Base-by-base conservation (phyloP, 1,140 invertebrate species). In the Varroa destructor region DNA sequence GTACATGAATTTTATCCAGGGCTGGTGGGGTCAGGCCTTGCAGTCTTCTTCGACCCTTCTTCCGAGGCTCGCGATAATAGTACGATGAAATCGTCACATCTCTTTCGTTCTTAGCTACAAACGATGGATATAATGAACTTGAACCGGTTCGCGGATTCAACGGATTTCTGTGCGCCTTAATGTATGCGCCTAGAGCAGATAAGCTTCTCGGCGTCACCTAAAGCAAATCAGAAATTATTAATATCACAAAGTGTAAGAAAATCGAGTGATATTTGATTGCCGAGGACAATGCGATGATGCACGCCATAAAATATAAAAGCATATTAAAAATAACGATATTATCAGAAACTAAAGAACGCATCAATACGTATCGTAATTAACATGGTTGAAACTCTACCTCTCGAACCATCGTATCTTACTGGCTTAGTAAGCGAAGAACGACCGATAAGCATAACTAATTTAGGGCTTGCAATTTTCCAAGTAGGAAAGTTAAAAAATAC, bases 161-260 rank as follows among this genome's bases (percentile, higher is more conserved):
- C 36, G 67, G 71, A 71, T 43, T 74, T 56, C 56, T 55, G 61
- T 67, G 61, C 2, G 61, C 61, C 40, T 67, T 67, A 37, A 67
- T 55, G 72, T 78, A 79, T 74, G 80, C 84, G 70, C 85, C 86
- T 14, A 91, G 79, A n/a, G 88, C 88, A 5, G 88, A 89, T 2
- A 92, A 76, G 10, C 88, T 87, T 73, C 88, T 79, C 0, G 91
- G 90, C 6, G 90, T 93, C 1, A 77, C 74, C 58, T 81, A 78
- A 55, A 58, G 40, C 3, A 42, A 42, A 58, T n/a, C 10, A 12
- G 10, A 58, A 40, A 58, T 25, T 37, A 5, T 58, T 58, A 3
- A 37, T 58, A 40, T 42, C 57, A 14, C 12, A 37, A 3, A 12
- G 3, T 58, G 12, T 6, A 12, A 58, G 25, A 56, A 12, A 12